phyloP scores from a whole-genome alignment of 53 echinoderm and acorn worm species.

The Pentamera pediparva region DNA sequence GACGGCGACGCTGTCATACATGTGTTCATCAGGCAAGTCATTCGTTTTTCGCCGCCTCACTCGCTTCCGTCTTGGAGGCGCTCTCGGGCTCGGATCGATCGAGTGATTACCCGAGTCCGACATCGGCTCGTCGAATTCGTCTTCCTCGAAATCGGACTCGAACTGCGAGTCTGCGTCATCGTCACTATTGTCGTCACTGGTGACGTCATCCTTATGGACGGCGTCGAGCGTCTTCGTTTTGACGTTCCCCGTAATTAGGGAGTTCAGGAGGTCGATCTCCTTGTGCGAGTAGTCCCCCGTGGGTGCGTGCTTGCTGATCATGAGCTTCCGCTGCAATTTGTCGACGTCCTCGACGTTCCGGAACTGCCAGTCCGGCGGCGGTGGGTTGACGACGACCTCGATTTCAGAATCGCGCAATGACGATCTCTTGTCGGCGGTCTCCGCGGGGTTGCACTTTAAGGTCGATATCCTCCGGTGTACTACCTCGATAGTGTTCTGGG shows the following conservation, averaged over 20 bases:
- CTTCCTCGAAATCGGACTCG: slow-evolving; percentile 28
- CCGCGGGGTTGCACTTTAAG: not conserved
- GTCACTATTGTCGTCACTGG: not conserved
- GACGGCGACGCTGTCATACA: not conserved
- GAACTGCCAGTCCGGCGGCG: slow-evolving; percentile 76
- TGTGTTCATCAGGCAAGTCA: not conserved
- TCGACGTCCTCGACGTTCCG: slow-evolving; percentile 57
- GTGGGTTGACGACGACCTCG: slow-evolving; percentile 77
- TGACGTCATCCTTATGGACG: not conserved
- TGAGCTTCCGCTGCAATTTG: not conserved
- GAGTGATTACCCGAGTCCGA: slow-evolving; percentile 17
- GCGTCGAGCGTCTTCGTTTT: not conserved
- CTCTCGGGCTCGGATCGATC: slow-evolving; percentile 1
- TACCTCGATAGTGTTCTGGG: slow-evolving; percentile 1
- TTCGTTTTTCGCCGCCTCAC: not conserved
- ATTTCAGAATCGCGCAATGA: slow-evolving; percentile 53
- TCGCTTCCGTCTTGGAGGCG: slow-evolving; percentile 21
- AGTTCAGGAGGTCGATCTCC: slow-evolving; percentile 15
- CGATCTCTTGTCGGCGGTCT: slow-evolving; percentile 8
- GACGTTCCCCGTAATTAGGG: slow-evolving; percentile 2
- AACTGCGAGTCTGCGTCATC: slow-evolving; percentile 26
- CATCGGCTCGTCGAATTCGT: slow-evolving; percentile 25
- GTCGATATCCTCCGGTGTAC: slow-evolving; percentile 12
- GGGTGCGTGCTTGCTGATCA: not conserved
- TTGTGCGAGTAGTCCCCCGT: slow-evolving; percentile 10